Base-by-base conservation (phyloP, 2,888 invertebrate genomes). In the Drosophila helvetica region DNA sequence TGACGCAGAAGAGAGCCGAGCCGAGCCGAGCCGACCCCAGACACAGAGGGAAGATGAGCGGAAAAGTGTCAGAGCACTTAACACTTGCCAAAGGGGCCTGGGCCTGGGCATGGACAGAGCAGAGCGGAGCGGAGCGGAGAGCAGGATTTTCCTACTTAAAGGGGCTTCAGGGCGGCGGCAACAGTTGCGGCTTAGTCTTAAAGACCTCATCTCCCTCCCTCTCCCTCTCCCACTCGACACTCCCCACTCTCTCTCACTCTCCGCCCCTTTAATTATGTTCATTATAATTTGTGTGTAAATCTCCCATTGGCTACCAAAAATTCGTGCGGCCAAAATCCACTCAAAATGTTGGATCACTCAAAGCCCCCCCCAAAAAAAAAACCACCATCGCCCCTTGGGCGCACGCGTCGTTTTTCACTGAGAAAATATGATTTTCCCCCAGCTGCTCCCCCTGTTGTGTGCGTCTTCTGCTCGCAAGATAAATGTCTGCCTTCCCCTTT, bases 31-130 rank as follows among this genome's bases (percentile, higher is more conserved):
- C 22, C 27, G 27, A 27, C 27, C 17, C 8, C 17, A 45, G 38
- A 48, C 22, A 54, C 50, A 50, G 50, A 54, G 55, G 18, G 69
- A 52, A 58, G 67, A 48, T 65, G 55, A 67, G 42, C 71, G 54
- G 65, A 47, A 72, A 62, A 85, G 83, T 87, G 83, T 85, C 72
- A 67, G 78, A 77, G 75, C 88, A 83, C 88, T 87, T 83, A 87
- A 79, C 83, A 83, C 82, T 87, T 87, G 79, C 68, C 62, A 50
- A 50, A 65, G 54, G 56, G 65, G 56, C 63, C 1, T 12, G 30
- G n/a, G n/a, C n/a, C n/a, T n/a, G n/a, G n/a, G 30, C 30, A 10
- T 10, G 30, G 30, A 3, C 27, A 61, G 62, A 46, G 60, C 19
- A 18, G 54, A 22, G 22, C 22, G 4, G 22, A 4, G 22, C 22